Evolutionary conservation across 2,797 vertebrate genomes (phyloP).

Genomic region (Cyprinodon diabolis): DNA sequence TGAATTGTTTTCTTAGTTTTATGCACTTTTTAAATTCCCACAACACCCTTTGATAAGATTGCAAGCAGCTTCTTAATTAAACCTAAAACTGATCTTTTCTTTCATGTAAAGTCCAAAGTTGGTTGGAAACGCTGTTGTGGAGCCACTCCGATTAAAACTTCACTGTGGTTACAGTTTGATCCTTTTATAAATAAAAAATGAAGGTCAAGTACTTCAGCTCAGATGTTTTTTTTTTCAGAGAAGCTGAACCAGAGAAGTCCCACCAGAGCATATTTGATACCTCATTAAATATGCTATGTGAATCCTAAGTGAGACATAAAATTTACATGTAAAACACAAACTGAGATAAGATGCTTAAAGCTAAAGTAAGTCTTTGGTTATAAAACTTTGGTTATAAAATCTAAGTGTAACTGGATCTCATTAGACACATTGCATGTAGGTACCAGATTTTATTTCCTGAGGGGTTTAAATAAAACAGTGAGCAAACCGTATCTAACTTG

Average conservation of each 20-base stretch:
- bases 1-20: too few species aligned
- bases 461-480: not conserved
- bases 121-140: not conserved
- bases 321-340: constrained; percentile 1
- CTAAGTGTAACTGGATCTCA: not conserved
- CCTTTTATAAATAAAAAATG: constrained; percentile 11
- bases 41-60: too few species aligned
- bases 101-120: not conserved
- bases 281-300: not conserved
- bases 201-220: constrained; percentile 1
- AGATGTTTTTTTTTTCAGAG: not conserved
- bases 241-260: not conserved
- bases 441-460: not conserved
- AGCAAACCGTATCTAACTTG: not conserved
- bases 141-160: not conserved
- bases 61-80: not conserved
- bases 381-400: not conserved
- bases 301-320: not conserved
- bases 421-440: not conserved
- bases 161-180: not conserved
- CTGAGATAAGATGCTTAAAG: not conserved
- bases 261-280: not conserved
- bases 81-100: not conserved
- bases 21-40: too few species aligned
- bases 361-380: not conserved